Conservation (phyloP, 2,888 invertebrate species). For the Phaedon cochleariae region DNA sequence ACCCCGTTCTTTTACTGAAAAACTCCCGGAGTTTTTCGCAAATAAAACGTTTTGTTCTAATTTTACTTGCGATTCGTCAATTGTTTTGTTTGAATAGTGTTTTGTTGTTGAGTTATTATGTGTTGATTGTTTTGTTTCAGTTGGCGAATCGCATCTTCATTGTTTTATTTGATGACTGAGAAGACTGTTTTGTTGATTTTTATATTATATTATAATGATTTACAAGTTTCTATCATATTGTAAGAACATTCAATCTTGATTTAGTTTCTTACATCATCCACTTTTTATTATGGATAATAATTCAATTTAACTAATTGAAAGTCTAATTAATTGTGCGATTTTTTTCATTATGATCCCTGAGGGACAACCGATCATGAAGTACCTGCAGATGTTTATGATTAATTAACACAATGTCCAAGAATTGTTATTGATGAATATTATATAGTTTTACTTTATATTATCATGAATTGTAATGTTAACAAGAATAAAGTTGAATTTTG, state of each 20-base stretch:
- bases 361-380: neutral
- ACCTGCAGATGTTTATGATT: slow-evolving; percentile 13
- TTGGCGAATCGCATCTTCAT: slow-evolving; percentile 35
- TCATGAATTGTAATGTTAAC: slow-evolving; percentile 22
- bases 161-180: slow-evolving; percentile 35
- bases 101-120: slow-evolving; percentile 40
- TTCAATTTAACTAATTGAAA: neutral
- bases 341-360: neutral
- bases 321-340: neutral
- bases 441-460: slow-evolving; percentile 48
- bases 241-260: neutral
- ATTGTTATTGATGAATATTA: slow-evolving; percentile 39
- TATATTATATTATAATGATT: slow-evolving; percentile 37
- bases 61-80: slow-evolving; percentile 36
- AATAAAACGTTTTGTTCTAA: slow-evolving; percentile 31
- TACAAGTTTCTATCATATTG: slow-evolving; percentile 36
- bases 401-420: slow-evolving; percentile 18
- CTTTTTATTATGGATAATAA: neutral
- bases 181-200: slow-evolving; percentile 41
- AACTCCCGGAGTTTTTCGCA: slow-evolving; percentile 15
- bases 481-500: slow-evolving; percentile 1
- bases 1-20: slow-evolving; percentile 54
- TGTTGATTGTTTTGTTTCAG: slow-evolving; percentile 36
- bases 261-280: neutral
- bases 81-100: slow-evolving; percentile 28